Evolutionary conservation across 2,888 invertebrate genomes (phyloP).

Genomic region (Amphimallon solstitiale): DNA sequence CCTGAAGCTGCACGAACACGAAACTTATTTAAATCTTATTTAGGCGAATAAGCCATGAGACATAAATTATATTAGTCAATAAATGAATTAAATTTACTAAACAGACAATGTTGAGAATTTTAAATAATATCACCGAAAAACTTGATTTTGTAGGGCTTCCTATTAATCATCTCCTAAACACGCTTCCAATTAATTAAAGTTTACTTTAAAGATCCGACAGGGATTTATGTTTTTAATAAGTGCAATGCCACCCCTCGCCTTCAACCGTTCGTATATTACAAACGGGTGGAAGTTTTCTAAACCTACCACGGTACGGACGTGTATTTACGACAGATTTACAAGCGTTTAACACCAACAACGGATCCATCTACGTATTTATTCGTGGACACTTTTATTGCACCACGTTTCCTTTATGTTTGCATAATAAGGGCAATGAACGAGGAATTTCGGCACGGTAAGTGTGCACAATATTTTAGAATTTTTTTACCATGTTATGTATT

Average conservation of each 20-base stretch:
- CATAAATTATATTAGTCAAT: too few relatives aligned
- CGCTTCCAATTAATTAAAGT: constrained; percentile 47
- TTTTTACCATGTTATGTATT: too few relatives aligned
- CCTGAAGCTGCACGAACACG: too few relatives aligned
- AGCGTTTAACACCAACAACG: neutral
- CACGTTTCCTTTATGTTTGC: neutral
- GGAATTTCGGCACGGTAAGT: neutral
- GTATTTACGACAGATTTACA: neutral
- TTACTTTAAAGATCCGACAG: constrained; percentile 45
- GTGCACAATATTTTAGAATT: neutral
- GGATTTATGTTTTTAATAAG: constrained; percentile 47
- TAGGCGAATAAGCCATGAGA: too few relatives aligned
- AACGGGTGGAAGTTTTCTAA: neutral
- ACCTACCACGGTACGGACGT: neutral
- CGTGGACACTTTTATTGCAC: neutral
- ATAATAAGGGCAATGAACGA: neutral
- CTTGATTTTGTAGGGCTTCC: too few relatives aligned
- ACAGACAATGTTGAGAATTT: too few relatives aligned
- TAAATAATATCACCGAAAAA: too few relatives aligned
- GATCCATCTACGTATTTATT: neutral
- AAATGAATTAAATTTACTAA: too few relatives aligned
- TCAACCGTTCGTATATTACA: neutral
- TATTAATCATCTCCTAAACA: constrained; percentile 43
- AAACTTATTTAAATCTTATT: too few relatives aligned
- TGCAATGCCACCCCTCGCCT: constrained; percentile 18